phyloP scores from a whole-genome alignment of 2,888 invertebrate species.

The Tetragonula carbonaria region DNA sequence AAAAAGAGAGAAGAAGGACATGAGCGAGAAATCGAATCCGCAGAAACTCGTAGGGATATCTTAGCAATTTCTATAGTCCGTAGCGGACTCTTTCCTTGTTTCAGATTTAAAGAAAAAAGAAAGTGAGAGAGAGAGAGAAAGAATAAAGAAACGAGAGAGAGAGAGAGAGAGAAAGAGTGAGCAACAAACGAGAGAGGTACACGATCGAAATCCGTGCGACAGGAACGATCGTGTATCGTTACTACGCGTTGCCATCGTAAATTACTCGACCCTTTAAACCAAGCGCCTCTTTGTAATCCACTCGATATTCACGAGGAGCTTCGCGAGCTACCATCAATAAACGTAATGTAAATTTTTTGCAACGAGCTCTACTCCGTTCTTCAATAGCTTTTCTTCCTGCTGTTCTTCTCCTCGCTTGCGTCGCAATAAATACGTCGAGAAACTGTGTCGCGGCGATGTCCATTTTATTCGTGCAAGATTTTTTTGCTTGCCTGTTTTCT shows the following conservation, averaged over 20 bases:
- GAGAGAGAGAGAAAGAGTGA: constrained; percentile 11
- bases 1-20: neutral
- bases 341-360: constrained; percentile 82
- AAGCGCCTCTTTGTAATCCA: constrained; percentile 75
- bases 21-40: constrained; percentile 1
- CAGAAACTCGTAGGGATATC: constrained; percentile 17
- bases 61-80: constrained; percentile 46
- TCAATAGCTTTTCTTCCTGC: neutral
- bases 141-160: neutral
- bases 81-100: constrained; percentile 34
- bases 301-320: constrained; percentile 74
- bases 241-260: constrained; percentile 26
- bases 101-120: neutral
- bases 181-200: constrained; percentile 2
- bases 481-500: neutral
- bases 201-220: neutral
- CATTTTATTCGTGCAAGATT: neutral
- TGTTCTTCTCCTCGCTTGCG: neutral
- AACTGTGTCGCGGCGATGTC: neutral
- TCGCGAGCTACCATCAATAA: constrained; percentile 79
- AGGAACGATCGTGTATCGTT: constrained; percentile 12
- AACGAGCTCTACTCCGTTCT: constrained; percentile 34
- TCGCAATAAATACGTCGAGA: neutral
- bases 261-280: constrained; percentile 48
- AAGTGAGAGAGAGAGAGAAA: neutral